Evolutionary conservation across 2,888 invertebrate genomes (phyloP).

Genomic region (Tortrix viridana): DNA sequence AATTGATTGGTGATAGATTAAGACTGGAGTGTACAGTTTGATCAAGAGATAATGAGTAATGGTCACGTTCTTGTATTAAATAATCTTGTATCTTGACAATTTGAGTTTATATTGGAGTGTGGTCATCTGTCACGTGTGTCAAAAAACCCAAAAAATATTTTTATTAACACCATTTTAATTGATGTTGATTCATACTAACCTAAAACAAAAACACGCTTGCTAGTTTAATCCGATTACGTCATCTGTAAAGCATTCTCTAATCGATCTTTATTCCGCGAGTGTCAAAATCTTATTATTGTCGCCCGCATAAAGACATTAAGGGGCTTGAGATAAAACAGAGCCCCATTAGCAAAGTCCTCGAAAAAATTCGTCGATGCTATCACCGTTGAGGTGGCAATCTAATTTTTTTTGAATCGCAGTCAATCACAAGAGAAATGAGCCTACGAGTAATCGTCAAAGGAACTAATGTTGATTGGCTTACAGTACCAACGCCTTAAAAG

Average conservation of each 20-base stretch:
- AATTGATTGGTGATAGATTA: slow-evolving; percentile 72
- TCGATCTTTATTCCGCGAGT: slow-evolving; percentile 71
- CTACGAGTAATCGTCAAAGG: slow-evolving; percentile 71
- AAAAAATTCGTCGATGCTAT: slow-evolving; percentile 76
- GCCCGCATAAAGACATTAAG: slow-evolving; percentile 81
- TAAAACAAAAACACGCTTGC: not conserved
- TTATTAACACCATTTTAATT: too few species aligned
- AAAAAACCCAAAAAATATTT: too few species aligned
- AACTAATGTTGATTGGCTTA: slow-evolving; percentile 79
- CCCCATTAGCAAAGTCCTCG: slow-evolving; percentile 73
- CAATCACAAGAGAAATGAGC: slow-evolving; percentile 80
- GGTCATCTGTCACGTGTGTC: too few species aligned
- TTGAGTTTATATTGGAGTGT: too few species aligned
- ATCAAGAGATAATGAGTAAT: too few species aligned
- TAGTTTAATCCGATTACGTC: slow-evolving; percentile 30
- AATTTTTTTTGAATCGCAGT: slow-evolving; percentile 75
- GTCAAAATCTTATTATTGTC: slow-evolving; percentile 82
- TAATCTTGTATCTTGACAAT: not conserved
- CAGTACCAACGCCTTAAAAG: slow-evolving; percentile 43
- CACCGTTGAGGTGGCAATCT: slow-evolving; percentile 79
- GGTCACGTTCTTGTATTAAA: not conserved
- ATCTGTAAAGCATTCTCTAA: slow-evolving; percentile 25
- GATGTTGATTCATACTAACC: too few species aligned
- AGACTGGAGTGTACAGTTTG: slow-evolving; percentile 39
- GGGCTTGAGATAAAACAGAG: slow-evolving; percentile 81